These are phyloP conservation scores for Eupristina koningsbergeri DNA, from an alignment of 1,140 invertebrate species.

Conservation along the genomic window DNA sequence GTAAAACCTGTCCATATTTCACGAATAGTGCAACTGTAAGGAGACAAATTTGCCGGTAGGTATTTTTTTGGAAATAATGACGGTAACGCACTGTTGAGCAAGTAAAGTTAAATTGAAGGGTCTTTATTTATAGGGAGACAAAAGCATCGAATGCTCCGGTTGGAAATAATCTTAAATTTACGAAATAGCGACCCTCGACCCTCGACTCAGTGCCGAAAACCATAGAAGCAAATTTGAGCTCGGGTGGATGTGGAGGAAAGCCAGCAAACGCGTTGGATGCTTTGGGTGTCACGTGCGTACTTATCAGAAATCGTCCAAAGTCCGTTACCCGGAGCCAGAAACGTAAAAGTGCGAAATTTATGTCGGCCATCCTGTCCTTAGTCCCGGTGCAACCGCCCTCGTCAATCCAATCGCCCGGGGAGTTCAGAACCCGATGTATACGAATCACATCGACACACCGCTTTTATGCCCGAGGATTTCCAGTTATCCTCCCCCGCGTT, in stretches of 20 bases:
- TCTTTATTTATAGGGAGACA: too few species aligned
- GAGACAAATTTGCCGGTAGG: not conserved
- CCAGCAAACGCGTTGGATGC: too few species aligned
- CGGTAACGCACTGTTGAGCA: not conserved
- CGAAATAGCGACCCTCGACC: too few species aligned
- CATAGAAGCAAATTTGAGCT: not conserved
- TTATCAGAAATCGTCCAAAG: conserved; percentile 1
- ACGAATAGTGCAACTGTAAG: not conserved
- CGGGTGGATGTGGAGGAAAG: not conserved
- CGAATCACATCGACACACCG: too few species aligned
- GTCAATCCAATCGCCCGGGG: conserved; percentile 7
- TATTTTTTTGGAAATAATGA: not conserved
- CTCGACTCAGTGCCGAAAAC: too few species aligned
- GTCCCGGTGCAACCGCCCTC: too few species aligned
- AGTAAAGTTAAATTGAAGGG: not conserved
- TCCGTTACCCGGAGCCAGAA: not conserved
- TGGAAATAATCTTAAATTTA: not conserved
- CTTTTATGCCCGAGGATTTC: not conserved
- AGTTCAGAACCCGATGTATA: not conserved
- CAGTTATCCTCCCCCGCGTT: not conserved
- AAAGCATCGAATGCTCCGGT: not conserved
- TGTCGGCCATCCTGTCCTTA: not conserved
- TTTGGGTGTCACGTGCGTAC: not conserved
- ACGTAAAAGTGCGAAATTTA: conserved; percentile 13
- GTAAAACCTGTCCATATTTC: not conserved